phyloP scores from a whole-genome alignment of 2,888 invertebrate genomes.

The Toxonevra muliebris region DNA sequence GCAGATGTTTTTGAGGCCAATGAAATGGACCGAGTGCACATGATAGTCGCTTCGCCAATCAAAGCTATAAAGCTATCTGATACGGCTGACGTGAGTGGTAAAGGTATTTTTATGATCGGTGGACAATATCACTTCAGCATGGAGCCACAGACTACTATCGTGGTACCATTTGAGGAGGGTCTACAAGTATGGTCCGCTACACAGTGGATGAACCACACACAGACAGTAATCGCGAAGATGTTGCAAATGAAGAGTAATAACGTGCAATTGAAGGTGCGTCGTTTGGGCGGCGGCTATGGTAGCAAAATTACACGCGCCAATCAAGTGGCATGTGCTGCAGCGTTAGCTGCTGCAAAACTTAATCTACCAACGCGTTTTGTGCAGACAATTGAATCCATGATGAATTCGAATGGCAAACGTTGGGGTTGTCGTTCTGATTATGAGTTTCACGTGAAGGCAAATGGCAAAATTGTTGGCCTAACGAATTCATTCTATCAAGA shows the following conservation, averaged over 20 bases:
- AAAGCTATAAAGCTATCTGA: slow-evolving; percentile 33
- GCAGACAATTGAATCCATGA: slow-evolving; percentile 75
- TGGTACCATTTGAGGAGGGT: slow-evolving; percentile 75
- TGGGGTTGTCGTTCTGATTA: slow-evolving; percentile 70
- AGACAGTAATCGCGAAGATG: slow-evolving; percentile 68
- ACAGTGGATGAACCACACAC: slow-evolving; percentile 72
- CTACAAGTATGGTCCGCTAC: slow-evolving; percentile 72
- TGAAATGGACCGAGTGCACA: slow-evolving; percentile 37
- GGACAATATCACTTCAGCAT: slow-evolving; percentile 78
- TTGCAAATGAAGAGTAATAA: slow-evolving; percentile 71
- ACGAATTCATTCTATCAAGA: slow-evolving; percentile 68
- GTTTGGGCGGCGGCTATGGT: slow-evolving; percentile 84
- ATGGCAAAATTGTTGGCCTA: slow-evolving; percentile 74
- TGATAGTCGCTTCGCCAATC: slow-evolving; percentile 26
- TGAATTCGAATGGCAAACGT: slow-evolving; percentile 75
- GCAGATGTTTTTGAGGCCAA: slow-evolving; percentile 36
- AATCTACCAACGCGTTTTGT: slow-evolving; percentile 75
- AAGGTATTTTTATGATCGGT: slow-evolving; percentile 68
- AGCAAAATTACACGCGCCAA: slow-evolving; percentile 73
- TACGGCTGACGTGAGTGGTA: slow-evolving; percentile 31
- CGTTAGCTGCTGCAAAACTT: slow-evolving; percentile 70
- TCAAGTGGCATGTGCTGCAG: slow-evolving; percentile 72
- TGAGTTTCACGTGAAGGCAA: slow-evolving; percentile 70
- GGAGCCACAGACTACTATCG: slow-evolving; percentile 75
- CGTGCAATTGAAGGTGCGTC: slow-evolving; percentile 73